A percentile compares a stretch with the other conserved stretches of the same genome.
phyloP scores from a whole-genome alignment of 2,113 vertebrate species.

The Ctenodactylus gundi region DNA sequence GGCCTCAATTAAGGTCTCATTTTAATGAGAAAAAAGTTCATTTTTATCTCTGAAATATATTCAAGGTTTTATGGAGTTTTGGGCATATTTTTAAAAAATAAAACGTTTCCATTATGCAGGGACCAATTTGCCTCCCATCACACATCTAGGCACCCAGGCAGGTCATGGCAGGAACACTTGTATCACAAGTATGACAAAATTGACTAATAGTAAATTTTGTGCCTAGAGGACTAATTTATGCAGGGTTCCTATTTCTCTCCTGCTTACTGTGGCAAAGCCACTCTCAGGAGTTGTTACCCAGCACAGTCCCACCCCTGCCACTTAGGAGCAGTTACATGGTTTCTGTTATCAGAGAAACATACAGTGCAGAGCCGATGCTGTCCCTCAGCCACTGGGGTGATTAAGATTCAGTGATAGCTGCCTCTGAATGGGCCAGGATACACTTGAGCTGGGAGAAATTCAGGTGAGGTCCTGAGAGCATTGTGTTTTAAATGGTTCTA shows the following conservation, averaged over 20 bases:
- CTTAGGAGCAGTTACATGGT: conserved; percentile 45
- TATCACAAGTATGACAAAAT: neutral
- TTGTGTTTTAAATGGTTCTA: neutral
- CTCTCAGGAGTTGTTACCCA: neutral
- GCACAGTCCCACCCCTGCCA: conserved; percentile 47
- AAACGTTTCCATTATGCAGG: neutral
- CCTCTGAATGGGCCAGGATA: neutral
- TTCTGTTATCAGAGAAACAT: conserved; percentile 55
- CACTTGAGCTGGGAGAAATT: neutral
- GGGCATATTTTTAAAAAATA: neutral
- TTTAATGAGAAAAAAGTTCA: neutral
- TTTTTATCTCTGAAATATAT: conserved; percentile 20
- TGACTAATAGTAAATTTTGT: neutral
- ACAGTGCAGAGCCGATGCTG: neutral
- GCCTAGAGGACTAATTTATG: conserved; percentile 25
- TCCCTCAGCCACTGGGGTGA: conserved; percentile 63
- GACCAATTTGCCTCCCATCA: neutral
- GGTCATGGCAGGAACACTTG: neutral
- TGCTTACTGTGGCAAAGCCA: conserved; percentile 54
- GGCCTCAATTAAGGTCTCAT: neutral
- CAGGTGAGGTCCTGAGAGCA: neutral
- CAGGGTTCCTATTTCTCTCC: neutral
- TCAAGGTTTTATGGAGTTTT: neutral
- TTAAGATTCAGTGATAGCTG: conserved; percentile 41
- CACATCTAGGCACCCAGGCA: neutral